Conservation (phyloP, 2,113 vertebrate genomes). For the Albula glossodonta region DNA sequence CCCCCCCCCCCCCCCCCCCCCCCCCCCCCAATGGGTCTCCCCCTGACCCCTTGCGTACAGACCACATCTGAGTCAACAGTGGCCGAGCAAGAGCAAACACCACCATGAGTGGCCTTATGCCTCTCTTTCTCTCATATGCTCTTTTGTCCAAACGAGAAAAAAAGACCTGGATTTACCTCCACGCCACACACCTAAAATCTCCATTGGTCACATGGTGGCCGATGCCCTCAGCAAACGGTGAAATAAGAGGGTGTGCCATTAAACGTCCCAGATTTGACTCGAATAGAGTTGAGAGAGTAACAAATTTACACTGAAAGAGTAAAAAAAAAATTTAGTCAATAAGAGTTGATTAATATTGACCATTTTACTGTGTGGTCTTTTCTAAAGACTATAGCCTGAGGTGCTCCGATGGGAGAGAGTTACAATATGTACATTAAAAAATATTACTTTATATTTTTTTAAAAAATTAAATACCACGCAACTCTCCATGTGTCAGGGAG, state of each 20-base stretch:
- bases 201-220: not conserved
- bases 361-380: not conserved
- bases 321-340: no score
- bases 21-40: slow-evolving; percentile 22
- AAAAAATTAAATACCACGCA: not conserved
- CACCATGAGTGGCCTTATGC: slow-evolving; percentile 30
- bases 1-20: not conserved
- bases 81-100: slow-evolving; percentile 50
- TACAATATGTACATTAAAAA: not conserved
- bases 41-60: slow-evolving; percentile 51
- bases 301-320: no score
- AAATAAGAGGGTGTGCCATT: not conserved
- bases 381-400: not conserved
- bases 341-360: no score
- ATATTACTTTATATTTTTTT: not conserved
- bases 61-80: slow-evolving; percentile 63
- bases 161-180: not conserved
- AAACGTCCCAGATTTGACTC: no score
- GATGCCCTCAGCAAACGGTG: not conserved
- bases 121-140: not conserved
- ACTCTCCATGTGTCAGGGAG: not conserved
- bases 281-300: no score
- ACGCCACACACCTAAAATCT: not conserved
- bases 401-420: not conserved
- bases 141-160: not conserved